Evolutionary conservation across 2,113 vertebrate species (phyloP).

Genomic region (Lethenteron camtschaticum): DNA sequence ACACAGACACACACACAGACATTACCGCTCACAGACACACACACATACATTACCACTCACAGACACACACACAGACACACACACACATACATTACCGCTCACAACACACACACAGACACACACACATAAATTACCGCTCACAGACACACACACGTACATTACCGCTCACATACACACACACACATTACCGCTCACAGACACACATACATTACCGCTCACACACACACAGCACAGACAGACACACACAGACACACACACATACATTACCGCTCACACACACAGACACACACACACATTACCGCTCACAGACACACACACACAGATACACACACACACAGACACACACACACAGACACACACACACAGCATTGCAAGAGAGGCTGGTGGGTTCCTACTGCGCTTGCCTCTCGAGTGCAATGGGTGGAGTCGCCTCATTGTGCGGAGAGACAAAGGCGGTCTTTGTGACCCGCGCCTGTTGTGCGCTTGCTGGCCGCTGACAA

Average conservation of each 20-base stretch:
- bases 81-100: neutral
- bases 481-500: too few species aligned
- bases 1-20: neutral
- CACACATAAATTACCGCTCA: neutral
- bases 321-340: neutral
- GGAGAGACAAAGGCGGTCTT: too few species aligned
- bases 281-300: neutral
- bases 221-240: neutral
- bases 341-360: neutral
- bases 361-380: too few species aligned
- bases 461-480: too few species aligned
- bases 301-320: neutral
- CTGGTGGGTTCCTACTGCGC: too few species aligned
- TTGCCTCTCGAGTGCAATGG: too few species aligned
- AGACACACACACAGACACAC: neutral
- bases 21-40: too few species aligned
- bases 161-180: neutral
- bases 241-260: neutral
- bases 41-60: too few species aligned
- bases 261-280: neutral
- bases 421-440: too few species aligned
- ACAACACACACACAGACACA: too few species aligned
- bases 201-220: neutral
- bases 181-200: neutral
- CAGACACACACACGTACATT: neutral